These are phyloP conservation scores for Melanaphis sacchari DNA, from an alignment of 1,140 invertebrate species.

Conservation along the genomic window DNA sequence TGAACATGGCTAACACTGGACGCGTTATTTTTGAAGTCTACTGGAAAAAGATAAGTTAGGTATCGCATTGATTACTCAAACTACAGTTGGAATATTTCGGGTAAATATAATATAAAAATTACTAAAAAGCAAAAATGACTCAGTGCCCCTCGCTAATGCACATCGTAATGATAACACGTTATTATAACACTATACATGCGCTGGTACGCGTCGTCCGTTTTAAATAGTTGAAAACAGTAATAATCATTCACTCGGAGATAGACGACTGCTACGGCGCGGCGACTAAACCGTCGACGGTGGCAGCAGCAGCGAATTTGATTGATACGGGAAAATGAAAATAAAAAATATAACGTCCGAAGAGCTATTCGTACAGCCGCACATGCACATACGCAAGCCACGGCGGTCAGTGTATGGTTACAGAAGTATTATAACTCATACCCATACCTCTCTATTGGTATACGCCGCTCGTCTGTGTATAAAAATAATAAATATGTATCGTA, in stretches of 20 bases:
- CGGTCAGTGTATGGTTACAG: background rate
- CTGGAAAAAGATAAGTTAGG: background rate
- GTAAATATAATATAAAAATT: background rate
- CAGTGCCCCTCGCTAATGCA: background rate
- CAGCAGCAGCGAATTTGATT: conserved; percentile 10
- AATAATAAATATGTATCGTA: background rate
- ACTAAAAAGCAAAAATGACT: background rate
- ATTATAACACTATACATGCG: too few species aligned
- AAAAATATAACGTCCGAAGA: background rate
- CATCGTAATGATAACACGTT: too few species aligned
- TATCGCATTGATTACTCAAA: background rate
- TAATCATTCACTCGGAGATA: background rate
- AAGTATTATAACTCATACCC: background rate
- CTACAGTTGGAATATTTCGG: background rate
- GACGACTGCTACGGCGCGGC: background rate
- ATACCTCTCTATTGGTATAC: background rate
- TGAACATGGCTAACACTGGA: background rate
- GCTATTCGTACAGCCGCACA: background rate
- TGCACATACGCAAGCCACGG: background rate
- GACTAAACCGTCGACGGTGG: background rate
- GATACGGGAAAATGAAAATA: background rate
- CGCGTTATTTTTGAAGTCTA: background rate
- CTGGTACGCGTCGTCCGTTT: background rate
- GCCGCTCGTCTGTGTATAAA: background rate
- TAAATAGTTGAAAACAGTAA: background rate